phyloP scores from a whole-genome alignment of 2,113 vertebrate genomes.

The Excalfactoria chinensis region DNA sequence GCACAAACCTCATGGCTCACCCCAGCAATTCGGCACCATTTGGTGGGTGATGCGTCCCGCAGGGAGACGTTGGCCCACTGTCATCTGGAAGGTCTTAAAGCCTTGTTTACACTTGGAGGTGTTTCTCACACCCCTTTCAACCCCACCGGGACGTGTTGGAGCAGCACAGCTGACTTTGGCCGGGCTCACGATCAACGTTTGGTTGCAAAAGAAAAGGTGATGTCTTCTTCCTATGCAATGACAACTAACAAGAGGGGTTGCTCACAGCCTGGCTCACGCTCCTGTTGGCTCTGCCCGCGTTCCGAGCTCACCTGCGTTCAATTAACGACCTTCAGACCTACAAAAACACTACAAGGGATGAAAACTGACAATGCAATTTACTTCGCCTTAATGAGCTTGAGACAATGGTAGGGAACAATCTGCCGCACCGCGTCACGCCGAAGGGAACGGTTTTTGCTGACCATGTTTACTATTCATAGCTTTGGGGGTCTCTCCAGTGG shows the following conservation, averaged over 20 bases:
- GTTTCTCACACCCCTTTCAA: neutral
- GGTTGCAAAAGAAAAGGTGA: neutral
- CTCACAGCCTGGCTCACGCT: neutral
- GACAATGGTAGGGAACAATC: conserved; percentile 60
- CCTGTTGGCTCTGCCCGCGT: neutral
- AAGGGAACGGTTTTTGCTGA: conserved; percentile 55
- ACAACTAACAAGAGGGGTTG: neutral
- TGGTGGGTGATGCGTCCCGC: conserved; percentile 8
- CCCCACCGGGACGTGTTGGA: neutral
- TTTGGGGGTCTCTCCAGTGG: conserved; percentile 65
- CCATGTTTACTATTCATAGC: conserved; percentile 74
- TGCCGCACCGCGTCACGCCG: neutral
- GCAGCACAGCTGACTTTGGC: neutral
- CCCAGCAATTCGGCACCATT: neutral
- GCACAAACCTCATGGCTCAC: neutral
- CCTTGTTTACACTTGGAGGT: conserved; percentile 42
- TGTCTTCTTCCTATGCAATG: conserved; percentile 78
- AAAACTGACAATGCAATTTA: conserved; percentile 76
- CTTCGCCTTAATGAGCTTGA: conserved; percentile 82
- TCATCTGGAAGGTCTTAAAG: conserved; percentile 1
- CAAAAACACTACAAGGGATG: conserved; percentile 35
- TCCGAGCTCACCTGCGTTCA: neutral
- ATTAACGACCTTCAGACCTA: neutral
- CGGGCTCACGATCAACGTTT: neutral
- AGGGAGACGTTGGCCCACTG: neutral